Base-by-base conservation (phyloP, 2,797 vertebrate genomes). In the Martes flavigula region DNA sequence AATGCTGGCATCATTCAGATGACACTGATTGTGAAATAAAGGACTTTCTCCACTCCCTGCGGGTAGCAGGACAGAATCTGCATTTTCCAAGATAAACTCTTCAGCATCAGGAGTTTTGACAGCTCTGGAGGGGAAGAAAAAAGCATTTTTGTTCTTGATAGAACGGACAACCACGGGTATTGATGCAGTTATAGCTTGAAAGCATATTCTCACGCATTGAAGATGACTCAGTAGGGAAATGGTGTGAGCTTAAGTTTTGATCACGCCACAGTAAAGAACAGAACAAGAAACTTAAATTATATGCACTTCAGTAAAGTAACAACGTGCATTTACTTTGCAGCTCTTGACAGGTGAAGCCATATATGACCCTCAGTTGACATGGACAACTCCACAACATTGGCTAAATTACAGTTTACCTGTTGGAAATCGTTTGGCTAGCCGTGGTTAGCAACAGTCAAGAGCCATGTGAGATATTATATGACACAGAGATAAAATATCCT, bases 151-250 rank as follows among this genome's bases (percentile, higher is more conserved):
- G 81, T 98, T 95, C 93, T 94, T 96, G 95, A 97, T 95, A 98
- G 81, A 98, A 98, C 91, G 96, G 96, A 91, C 96, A 98, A 94
- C 96, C 92, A 93, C 79, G 86, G 93, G 85, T 97, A 94, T 95
- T 96, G 98, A 98, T 98, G 97, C 73, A 98, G 91, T 98, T 98
- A 97, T 30, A 96, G 95, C 95, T 98, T 98, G 97, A 99, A 98
- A 99, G 98, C 98, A 96, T 98, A 96, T 98, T 98, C 97, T 99
- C 98, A 98, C 96, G 96, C 97, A 97, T 32, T 98, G 97, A 98
- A 98, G 98, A 98, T 98, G 98, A 96, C 97, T 98, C 97, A 96
- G 97, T 97, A 94, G 97, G 97, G 97, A 98, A 98, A 98, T 98
- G 96, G 98, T 97, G 91, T 97, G 96, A 96, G 96, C 98, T 98